Percentiles rank a stretch among this genome's conserved stretches.
These are phyloP conservation scores for Rapana venosa DNA, from an alignment of 2,888 invertebrate genomes.

Conservation along the genomic window DNA sequence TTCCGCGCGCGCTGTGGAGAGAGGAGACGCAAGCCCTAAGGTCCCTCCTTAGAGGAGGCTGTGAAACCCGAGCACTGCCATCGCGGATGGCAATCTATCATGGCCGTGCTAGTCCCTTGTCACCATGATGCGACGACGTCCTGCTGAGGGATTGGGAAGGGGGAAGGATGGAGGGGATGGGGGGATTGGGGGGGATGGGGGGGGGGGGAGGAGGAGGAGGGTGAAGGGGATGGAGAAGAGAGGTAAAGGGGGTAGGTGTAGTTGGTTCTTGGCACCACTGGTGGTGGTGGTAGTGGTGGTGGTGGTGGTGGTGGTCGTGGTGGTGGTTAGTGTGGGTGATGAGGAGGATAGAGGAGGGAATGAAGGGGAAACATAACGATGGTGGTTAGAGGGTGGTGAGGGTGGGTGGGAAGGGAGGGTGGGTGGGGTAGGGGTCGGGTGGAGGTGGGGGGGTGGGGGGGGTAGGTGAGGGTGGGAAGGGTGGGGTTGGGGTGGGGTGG, in stretches of 20 bases:
- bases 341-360: background rate
- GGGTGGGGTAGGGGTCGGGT: background rate
- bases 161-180: background rate
- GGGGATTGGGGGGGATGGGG: background rate
- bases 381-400: background rate
- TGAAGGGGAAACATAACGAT: background rate
- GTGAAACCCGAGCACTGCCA: conserved; percentile 19
- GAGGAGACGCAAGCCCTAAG: no score
- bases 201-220: background rate
- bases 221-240: background rate
- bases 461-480: background rate
- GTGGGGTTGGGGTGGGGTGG: background rate
- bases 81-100: background rate
- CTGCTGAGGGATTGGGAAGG: background rate
- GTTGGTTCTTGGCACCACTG: background rate
- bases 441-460: background rate
- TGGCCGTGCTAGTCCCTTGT: background rate
- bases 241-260: background rate
- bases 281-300: background rate
- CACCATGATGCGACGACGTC: background rate
- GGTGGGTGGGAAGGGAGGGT: background rate
- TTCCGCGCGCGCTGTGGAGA: no score
- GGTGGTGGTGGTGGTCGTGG: background rate
- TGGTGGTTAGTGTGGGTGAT: background rate
- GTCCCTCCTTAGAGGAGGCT: background rate